Evolutionary conservation across 2,888 invertebrate genomes (phyloP).

Genomic region (Eupithecia insigniata): DNA sequence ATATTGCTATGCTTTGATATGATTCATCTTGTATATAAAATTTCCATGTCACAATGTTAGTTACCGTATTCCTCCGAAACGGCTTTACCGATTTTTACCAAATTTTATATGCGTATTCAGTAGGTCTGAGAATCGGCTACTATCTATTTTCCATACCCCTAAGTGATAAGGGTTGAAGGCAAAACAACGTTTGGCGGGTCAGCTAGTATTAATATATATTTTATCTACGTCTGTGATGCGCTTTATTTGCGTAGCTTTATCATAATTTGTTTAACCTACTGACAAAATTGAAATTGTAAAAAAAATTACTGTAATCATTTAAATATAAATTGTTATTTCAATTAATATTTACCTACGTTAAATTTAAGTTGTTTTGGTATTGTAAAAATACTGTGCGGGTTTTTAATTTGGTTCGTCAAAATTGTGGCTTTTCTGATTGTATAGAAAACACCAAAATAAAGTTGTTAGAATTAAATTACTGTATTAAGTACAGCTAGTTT

Average conservation of each 20-base stretch:
- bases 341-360: background rate
- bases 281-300: background rate
- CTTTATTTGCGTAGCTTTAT: background rate
- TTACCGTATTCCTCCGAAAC: too few relatives aligned
- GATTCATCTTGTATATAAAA: too few relatives aligned
- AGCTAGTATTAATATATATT: too few relatives aligned
- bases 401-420: conserved; percentile 8
- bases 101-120: too few relatives aligned
- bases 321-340: background rate
- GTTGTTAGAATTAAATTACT: background rate
- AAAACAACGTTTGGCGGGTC: too few relatives aligned
- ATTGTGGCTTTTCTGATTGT: background rate
- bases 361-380: background rate
- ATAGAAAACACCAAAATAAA: conserved; percentile 9
- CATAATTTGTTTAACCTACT: background rate
- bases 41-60: too few relatives aligned
- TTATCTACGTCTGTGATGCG: too few relatives aligned
- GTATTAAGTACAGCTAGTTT: background rate
- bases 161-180: too few relatives aligned
- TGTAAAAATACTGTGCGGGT: background rate
- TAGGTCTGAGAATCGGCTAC: too few relatives aligned
- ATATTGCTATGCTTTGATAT: too few relatives aligned
- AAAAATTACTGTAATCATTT: background rate
- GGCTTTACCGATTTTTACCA: too few relatives aligned
- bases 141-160: too few relatives aligned